Evolutionary conservation across 2,888 invertebrate species (phyloP), one percentile per base, ranked within the genome.

Genomic region (Sympetrum striolatum): DNA sequence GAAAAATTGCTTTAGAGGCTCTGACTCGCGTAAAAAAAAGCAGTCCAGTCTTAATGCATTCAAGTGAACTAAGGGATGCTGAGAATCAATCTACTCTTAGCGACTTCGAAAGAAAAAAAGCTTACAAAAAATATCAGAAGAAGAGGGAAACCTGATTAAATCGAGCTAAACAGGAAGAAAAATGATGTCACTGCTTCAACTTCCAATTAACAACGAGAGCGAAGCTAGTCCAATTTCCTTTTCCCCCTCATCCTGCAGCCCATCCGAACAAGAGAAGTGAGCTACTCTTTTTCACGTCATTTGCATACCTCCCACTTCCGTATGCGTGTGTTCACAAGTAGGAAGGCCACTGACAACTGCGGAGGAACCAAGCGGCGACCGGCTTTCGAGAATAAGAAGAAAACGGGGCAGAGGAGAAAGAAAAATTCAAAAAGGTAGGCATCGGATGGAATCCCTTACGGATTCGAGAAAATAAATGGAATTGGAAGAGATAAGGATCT

Each of bases 111-210:
- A n/a, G 35, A 86, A 86, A 35, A 58, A 64, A n/a, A n/a, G 60
- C 60, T 15, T 15, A 37, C 37, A 31, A 60, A 64, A 86, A 86
- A 86, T 31, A 86, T 60, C 86, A 64, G 35, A 86, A 64, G 86
- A 86, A 86, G 58, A 64, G 37, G 64, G 64, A 86, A 86, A 86
- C 86, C 86, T 86, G 86, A 86, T 86, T 86, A 86, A 86, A 86
- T 64, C 86, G 86, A 86, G 86, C 86, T 64, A 60, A 86, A 86
- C 86, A 86, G 86, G 86, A 86, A 86, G 86, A 86, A 86, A 86
- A 86, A 86, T 86, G 86, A 86, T 86, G 86, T 86, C 86, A 86
- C 86, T 64, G 86, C 86, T 86, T 86, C 86, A 86, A 86, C 86
- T 86, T 86, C 86, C 86, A 86, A 86, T 86, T 86, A 86, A 86